Evolutionary conservation across 2,113 vertebrate genomes (phyloP), one percentile per base, ranked within the genome.

Genomic region (Colossoma macropomum): DNA sequence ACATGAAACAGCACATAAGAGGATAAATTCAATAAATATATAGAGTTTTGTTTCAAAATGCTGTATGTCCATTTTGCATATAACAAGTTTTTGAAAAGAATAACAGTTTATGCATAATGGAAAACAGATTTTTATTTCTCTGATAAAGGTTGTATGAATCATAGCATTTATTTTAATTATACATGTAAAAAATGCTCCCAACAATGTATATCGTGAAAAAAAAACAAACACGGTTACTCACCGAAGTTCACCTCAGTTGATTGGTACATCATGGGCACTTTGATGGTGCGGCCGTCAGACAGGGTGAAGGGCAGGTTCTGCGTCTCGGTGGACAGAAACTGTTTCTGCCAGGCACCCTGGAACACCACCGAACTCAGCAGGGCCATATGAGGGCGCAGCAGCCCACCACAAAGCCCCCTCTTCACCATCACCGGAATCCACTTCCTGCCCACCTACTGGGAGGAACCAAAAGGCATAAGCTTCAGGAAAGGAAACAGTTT

Each of bases 251-350:
- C 96, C 85, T 96, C 95, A 0, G 94, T 90, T 3, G 91, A 92
- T 88, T 97, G 97, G 82, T 97, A 93, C 96, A 98, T 97, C 88
- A 94, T 96, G 54, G 96, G 95, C 59, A 98, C 96, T 85, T 96
- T 96, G 87, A 95, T 84, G 34, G 87, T 77, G 0, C n/a, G 92
- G 25, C 96, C 96, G 0, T 95, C 93, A 0, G 89, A 62, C 0
- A 94, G 94, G 63, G 91, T 93, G 88, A 98, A 98, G 79, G 96
- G 94, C 87, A 97, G 92, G 83, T 93, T 91, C 88, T 96, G 95
- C 0, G 95, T 96, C 85, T 95, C 93, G 34, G 86, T 82, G 80
- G 94, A 94, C 21, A 93, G 92, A 84, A 98, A 97, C 78, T 92
- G 95, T 54, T 95, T 96, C 87, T 95, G 95, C 96, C 97, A 99